Evolutionary conservation across 2,113 vertebrate genomes (phyloP), one percentile per base, ranked within the genome.

Genomic region (Caranx melampygus): DNA sequence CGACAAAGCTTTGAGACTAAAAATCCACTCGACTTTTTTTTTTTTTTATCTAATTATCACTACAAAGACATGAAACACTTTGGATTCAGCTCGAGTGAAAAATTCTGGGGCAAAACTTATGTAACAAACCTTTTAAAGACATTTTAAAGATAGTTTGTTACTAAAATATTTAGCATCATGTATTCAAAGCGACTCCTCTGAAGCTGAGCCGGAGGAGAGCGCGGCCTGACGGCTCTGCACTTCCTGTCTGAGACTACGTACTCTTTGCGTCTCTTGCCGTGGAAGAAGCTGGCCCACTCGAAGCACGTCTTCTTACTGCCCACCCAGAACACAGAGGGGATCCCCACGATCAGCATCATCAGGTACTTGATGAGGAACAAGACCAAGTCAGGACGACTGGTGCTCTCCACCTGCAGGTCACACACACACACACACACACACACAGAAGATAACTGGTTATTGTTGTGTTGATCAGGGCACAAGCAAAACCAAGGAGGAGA

Each of bases 261-360:
- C 98, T 98, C 96, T 94, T 99, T 99, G 92, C 96, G 97, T 87
- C 94, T 95, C 88, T 96, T 97, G 9, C 98, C 97, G 0, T 98
- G 97, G 93, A 99, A 98, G 85, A 99, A 99, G 90, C 97, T 95
- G 84, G 97, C 97, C 98, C 98, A 99, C 92, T 99, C 98, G 2
- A 98, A 99, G 86, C 98, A 99, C 51, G 98, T 99, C 93, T 99
- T 99, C 92, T 98, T 99, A 86, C 98, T 99, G 82, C 97, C 97
- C 66, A 99, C 97, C 98, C 98, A 99, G 94, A 99, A 99, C 76
- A 99, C 96, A 0, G 98, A 99, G 0, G 98, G 98, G 80, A 99
- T 98, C 16, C 98, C 98, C 2, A 99, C 97, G 0, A 99, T 95
- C 89, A 99, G 91, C 90, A 96, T 97, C 98, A 99, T 99, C 75